Base-by-base conservation (phyloP, 2,888 invertebrate genomes). In the Heliconius ethilla region DNA sequence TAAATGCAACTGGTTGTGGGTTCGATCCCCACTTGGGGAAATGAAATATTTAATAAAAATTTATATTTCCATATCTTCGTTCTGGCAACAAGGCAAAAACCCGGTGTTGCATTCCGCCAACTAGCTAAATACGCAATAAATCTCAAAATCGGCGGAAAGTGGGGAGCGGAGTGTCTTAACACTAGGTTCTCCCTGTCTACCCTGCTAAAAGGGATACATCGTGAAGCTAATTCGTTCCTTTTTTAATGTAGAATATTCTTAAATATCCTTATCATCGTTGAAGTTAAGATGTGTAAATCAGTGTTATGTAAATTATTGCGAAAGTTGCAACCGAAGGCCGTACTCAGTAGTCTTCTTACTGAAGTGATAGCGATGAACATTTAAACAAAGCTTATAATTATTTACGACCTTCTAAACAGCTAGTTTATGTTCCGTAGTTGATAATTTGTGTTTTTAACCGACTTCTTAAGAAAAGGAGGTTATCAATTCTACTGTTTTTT, bases 271-370 rank as follows among this genome's bases (percentile, higher is more conserved):
- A 72, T 37, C 33, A 59, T 59, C 25, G 25, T 72, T 55, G 55
- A 72, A 59, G 37, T 59, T 59, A 15, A 59, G 55, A 72, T 59
- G 55, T 72, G 33, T 59, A 72, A 72, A 55, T 25, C 55, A n/a
- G 15, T n/a, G 59, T 59, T 72, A 72, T 72, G 72, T 59, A 72
- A 72, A 72, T 18, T 37, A 2, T 72, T 72, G 59, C 59, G 33
- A 59, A 59, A 59, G 18, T 25, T 59, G 15, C n/a, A 72, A 59
- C 37, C 15, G 33, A 72, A 72, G 33, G 59, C 59, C 37, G 72
- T 59, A 59, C 3, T 9, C 59, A 15, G 40, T 10, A 33, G 33
- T 69, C 72, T 59, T n/a, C 33, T n/a, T n/a, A 25, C 1, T 33
- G 33, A 59, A 33, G n/a, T 33, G 25, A 25, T 45, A 69, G 25